These are phyloP conservation scores for Hirtodrosophila alboralis DNA, from an alignment of 2,888 invertebrate genomes.

Conservation along the genomic window DNA sequence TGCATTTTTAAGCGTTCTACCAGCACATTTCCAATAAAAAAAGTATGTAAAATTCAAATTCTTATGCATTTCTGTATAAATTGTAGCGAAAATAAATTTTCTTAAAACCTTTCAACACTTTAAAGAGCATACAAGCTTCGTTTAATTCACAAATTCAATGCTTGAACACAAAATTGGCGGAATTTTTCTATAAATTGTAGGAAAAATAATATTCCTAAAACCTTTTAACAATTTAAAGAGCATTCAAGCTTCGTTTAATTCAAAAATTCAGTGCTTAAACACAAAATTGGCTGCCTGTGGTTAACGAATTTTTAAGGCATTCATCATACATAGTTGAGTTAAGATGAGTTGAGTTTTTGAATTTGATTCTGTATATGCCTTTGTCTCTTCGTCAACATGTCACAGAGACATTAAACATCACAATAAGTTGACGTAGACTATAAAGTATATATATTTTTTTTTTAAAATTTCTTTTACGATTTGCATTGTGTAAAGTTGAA, in stretches of 20 bases:
- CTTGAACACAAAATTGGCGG: conserved; percentile 29
- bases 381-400: conserved; percentile 71
- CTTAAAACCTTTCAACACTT: no score
- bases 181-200: no score
- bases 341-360: conserved; percentile 24
- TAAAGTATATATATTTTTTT: conserved; percentile 23
- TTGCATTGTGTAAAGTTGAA: conserved; percentile 66
- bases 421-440: conserved; percentile 43
- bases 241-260: conserved; percentile 14
- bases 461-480: conserved; percentile 55
- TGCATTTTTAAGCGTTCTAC: no score
- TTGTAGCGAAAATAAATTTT: no score
- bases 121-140: conserved; percentile 10
- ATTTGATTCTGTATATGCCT: conserved; percentile 46
- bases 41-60: no score
- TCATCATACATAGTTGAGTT: conserved; percentile 56
- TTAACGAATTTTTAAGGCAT: conserved; percentile 61
- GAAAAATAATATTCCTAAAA: no score
- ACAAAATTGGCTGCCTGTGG: conserved; percentile 25
- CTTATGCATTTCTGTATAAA: no score
- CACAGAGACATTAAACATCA: conserved; percentile 58
- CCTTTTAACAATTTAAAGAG: not conserved
- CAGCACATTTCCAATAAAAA: no score
- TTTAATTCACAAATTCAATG: conserved; percentile 21
- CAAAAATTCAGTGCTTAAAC: conserved; percentile 27